Evolutionary conservation across 64 coral and sea anemone species (phyloP).

Genomic region (Montipora foliosa): DNA sequence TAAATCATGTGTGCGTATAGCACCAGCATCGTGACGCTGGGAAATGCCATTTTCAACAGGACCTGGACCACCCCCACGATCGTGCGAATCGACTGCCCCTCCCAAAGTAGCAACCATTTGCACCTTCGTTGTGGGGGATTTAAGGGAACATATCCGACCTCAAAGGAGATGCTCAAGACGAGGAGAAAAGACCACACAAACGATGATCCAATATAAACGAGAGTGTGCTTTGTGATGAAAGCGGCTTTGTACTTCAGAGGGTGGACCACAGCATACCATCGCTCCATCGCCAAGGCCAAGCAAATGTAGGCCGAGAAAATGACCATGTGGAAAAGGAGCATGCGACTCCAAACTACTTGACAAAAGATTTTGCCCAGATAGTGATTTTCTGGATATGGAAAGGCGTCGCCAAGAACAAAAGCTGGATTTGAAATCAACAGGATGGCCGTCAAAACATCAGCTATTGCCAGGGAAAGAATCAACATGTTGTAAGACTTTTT

Average conservation of each 20-base stretch:
- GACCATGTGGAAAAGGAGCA: slow-evolving; percentile 13
- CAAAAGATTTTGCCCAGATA: slow-evolving; percentile 3
- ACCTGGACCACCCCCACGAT: slow-evolving; percentile 18
- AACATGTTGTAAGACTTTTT: slow-evolving; percentile 41
- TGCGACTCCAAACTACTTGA: not conserved
- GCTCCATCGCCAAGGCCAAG: slow-evolving; percentile 1
- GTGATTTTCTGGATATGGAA: slow-evolving; percentile 16
- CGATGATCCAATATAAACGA: not conserved
- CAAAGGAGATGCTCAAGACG: not conserved
- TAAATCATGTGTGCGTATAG: slow-evolving; percentile 19
- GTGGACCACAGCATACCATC: slow-evolving; percentile 17
- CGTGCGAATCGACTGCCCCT: not conserved
- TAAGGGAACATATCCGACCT: not conserved
- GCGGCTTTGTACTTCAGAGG: not conserved
- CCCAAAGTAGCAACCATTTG: not conserved
- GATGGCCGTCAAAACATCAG: slow-evolving; percentile 10
- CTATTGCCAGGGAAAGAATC: slow-evolving; percentile 29
- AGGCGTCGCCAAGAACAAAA: slow-evolving; percentile 23
- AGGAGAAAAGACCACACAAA: slow-evolving; percentile 3
- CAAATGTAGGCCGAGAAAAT: slow-evolving; percentile 46
- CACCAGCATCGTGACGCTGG: not conserved
- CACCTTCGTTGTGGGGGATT: not conserved
- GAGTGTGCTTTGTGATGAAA: not conserved
- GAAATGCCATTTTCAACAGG: not conserved
- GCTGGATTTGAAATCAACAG: slow-evolving; percentile 7